Evolutionary conservation across 2,888 invertebrate species (phyloP).

Genomic region (Drosophila macrospina): DNA sequence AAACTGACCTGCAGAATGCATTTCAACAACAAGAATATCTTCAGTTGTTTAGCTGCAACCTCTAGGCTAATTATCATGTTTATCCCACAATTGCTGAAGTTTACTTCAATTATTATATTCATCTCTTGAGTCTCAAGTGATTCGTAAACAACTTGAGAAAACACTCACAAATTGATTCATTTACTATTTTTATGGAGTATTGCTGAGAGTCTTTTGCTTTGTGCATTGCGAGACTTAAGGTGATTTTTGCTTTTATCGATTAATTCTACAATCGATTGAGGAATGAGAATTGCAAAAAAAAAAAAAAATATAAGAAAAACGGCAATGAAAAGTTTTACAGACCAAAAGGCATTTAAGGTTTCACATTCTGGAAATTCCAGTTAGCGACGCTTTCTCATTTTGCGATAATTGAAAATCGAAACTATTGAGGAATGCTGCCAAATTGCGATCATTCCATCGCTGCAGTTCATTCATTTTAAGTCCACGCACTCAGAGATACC

Average conservation of each 20-base stretch:
- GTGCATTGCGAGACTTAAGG: neutral
- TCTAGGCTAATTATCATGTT: neutral
- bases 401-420: conserved; percentile 12
- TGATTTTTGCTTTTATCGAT: too few species aligned
- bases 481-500: neutral
- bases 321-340: neutral
- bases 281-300: neutral
- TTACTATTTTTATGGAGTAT: neutral
- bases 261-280: neutral
- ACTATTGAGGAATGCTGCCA: conserved; percentile 8
- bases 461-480: neutral
- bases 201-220: neutral
- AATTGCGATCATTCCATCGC: conserved; percentile 6
- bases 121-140: conserved; percentile 1
- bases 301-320: neutral
- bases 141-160: conserved; percentile 8
- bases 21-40: neutral
- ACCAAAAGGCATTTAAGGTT: neutral
- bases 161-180: neutral
- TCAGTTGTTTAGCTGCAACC: neutral
- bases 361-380: conserved; percentile 7
- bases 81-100: neutral
- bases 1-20: neutral
- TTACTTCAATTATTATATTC: neutral
- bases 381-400: neutral